phyloP scores from a whole-genome alignment of 2,888 invertebrate genomes.

The Spialia ferax region DNA sequence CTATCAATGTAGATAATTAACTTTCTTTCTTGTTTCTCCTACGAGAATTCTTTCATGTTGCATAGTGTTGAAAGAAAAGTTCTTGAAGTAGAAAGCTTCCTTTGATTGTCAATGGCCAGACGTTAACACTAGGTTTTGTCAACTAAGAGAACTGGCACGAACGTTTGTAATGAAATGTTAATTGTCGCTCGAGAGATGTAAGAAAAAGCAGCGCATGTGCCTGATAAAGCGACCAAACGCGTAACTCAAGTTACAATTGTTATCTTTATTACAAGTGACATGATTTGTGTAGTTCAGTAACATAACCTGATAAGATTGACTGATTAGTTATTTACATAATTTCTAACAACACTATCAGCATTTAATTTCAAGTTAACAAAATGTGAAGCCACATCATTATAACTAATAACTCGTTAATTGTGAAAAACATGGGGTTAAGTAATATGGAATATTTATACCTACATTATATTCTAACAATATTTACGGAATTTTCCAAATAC shows the following conservation, averaged over 20 bases:
- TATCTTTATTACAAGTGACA: slow-evolving; percentile 55
- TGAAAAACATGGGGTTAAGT: neutral
- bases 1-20: neutral
- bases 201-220: slow-evolving; percentile 41
- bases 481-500: slow-evolving; percentile 32
- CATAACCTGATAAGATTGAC: slow-evolving; percentile 29
- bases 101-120: slow-evolving; percentile 14
- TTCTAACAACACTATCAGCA: neutral
- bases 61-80: neutral
- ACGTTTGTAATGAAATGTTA: slow-evolving; percentile 5
- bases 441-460: too few relatives aligned
- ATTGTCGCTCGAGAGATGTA: slow-evolving; percentile 53
- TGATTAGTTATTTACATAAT: slow-evolving; percentile 23
- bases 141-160: slow-evolving; percentile 17
- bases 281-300: slow-evolving; percentile 27
- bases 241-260: slow-evolving; percentile 59
- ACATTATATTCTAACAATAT: slow-evolving; percentile 7
- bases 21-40: neutral
- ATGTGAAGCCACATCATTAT: neutral
- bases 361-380: neutral
- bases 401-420: neutral
- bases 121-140: neutral
- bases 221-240: slow-evolving; percentile 32
- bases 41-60: neutral
- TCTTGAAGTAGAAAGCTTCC: neutral